A percentile compares a stretch with the other conserved stretches of the same genome.
Evolutionary conservation across 2,113 vertebrate species (phyloP).

Genomic region (Typhlomys cinereus): DNA sequence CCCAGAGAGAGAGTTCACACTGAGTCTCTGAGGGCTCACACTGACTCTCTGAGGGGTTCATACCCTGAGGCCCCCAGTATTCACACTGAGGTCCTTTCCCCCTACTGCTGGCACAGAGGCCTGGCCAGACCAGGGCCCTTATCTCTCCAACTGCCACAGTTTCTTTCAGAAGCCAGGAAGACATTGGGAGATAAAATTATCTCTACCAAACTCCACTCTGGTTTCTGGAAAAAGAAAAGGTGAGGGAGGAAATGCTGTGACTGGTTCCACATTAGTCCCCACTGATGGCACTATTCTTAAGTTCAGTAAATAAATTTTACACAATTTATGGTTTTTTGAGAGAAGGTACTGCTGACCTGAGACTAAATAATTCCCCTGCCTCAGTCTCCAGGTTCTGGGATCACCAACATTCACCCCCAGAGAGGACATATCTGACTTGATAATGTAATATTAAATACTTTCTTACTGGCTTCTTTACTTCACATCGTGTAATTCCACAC

Average conservation of each 20-base stretch:
- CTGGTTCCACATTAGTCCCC: not conserved
- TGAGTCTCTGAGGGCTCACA: too few species aligned
- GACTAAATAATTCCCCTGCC: not conserved
- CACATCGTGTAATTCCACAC: not conserved
- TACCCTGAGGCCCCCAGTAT: too few species aligned
- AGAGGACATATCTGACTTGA: not conserved
- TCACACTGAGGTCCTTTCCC: not conserved
- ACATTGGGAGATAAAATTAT: not conserved
- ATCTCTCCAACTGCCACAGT: not conserved
- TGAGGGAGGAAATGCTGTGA: accelerated
- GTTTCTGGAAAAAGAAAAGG: not conserved
- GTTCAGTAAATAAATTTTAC: not conserved
- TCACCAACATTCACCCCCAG: not conserved
- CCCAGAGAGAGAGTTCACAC: too few species aligned
- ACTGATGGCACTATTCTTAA: not conserved
- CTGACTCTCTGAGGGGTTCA: too few species aligned
- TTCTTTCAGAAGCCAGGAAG: not conserved
- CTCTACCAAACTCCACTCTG: not conserved
- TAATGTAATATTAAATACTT: not conserved
- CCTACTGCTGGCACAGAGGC: not conserved
- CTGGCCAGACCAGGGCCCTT: not conserved
- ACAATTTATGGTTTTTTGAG: not conserved
- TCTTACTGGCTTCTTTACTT: not conserved
- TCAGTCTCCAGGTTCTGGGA: not conserved
- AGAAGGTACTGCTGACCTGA: not conserved